phyloP scores from a whole-genome alignment of 2,113 vertebrate genomes.

The Rhinolophus ferrumequinum region DNA sequence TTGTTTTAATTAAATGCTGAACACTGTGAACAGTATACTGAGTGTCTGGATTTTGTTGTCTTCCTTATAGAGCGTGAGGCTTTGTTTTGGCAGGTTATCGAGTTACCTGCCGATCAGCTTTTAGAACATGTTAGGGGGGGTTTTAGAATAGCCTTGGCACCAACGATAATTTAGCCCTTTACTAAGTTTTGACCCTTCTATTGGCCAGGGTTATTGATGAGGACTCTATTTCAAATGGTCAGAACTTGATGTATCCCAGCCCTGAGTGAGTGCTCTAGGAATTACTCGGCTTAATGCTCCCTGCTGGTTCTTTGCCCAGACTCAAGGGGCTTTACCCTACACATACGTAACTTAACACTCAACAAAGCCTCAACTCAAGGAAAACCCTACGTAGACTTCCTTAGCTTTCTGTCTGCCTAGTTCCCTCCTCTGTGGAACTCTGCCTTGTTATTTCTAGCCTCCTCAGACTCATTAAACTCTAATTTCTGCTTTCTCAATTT shows the following conservation, averaged over 20 bases:
- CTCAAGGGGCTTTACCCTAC: not conserved
- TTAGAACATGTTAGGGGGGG: not conserved
- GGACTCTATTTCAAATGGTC: not conserved
- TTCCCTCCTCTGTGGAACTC: not conserved
- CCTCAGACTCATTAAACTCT: not conserved
- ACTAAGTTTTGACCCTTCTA: not conserved
- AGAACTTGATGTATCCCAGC: not conserved
- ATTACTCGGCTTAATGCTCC: not conserved
- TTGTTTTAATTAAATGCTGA: not conserved
- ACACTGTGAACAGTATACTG: not conserved
- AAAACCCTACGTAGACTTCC: not conserved
- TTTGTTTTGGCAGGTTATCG: constrained; percentile 20
- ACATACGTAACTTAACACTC: not conserved
- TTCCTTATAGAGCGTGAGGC: not conserved
- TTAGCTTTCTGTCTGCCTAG: not conserved
- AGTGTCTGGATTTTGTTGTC: not conserved
- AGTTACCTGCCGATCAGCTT: not conserved
- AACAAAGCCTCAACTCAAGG: not conserved
- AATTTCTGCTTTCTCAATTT: not conserved
- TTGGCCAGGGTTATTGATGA: not conserved
- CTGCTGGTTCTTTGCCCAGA: not conserved
- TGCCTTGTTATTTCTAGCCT: not conserved
- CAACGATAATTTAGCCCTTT: not conserved
- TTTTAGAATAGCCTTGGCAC: not conserved
- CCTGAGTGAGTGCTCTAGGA: not conserved